These are phyloP conservation scores for Jordanella pulchra DNA, from an alignment of 2,797 vertebrate genomes.

Conservation along the genomic window DNA sequence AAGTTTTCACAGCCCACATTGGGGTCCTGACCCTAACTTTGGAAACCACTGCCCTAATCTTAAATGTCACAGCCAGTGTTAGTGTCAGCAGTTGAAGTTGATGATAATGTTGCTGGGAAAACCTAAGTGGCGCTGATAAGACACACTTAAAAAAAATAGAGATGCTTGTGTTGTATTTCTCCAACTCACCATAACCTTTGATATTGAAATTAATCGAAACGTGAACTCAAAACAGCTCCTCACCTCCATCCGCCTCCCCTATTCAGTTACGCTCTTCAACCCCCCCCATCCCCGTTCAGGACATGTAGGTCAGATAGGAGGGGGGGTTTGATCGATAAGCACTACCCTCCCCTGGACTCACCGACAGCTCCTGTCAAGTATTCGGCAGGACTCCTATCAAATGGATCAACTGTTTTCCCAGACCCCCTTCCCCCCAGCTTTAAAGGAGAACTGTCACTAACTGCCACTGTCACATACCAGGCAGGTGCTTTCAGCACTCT, in stretches of 20 bases:
- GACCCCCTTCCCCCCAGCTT: conserved; percentile 38
- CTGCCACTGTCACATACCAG: conserved; percentile 79
- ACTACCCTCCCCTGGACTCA: conserved; percentile 64
- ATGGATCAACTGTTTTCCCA: conserved; percentile 64
- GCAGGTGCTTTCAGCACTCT: conserved; percentile 80
- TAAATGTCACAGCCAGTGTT: conserved; percentile 7
- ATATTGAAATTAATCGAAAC: conserved; percentile 16
- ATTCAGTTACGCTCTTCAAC: conserved; percentile 39
- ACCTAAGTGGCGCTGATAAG: not conserved
- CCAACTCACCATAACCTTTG: conserved; percentile 4
- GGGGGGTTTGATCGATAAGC: conserved; percentile 78
- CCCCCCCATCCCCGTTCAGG: conserved; percentile 36
- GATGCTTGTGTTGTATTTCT: not conserved
- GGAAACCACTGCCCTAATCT: conserved; percentile 5
- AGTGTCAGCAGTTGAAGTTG: not conserved
- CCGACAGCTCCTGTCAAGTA: conserved; percentile 81
- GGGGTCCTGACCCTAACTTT: conserved; percentile 5
- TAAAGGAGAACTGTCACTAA: conserved; percentile 75
- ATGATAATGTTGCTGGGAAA: conserved; percentile 10
- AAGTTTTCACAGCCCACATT: not conserved
- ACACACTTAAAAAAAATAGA: not conserved
- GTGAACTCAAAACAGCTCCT: conserved; percentile 7
- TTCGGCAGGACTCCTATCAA: conserved; percentile 75
- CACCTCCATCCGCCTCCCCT: not conserved
- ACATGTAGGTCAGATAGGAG: conserved; percentile 73